Conservation (phyloP, 2,888 invertebrate genomes). For the Orchestes rusci region DNA sequence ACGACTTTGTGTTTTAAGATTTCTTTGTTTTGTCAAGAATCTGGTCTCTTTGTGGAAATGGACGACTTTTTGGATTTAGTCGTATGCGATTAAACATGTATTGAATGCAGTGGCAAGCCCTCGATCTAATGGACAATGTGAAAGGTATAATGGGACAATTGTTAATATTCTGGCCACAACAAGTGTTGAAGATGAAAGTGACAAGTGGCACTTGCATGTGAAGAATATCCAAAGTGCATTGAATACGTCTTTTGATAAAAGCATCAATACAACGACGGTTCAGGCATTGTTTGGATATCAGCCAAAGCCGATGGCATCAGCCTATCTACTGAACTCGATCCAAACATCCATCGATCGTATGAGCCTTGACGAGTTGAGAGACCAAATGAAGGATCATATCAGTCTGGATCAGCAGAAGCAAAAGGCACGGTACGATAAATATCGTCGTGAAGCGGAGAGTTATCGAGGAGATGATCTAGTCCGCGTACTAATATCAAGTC, state of each 20-base stretch:
- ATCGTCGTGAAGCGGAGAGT: neutral
- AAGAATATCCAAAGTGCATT: neutral
- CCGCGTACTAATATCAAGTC: conserved; percentile 4
- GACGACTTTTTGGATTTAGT: no score
- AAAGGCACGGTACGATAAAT: neutral
- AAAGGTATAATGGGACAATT: neutral
- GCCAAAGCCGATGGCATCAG: neutral
- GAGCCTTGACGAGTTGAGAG: neutral
- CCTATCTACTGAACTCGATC: neutral
- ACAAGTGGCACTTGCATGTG: neutral
- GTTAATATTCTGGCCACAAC: neutral
- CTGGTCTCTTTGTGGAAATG: no score
- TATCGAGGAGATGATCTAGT: neutral
- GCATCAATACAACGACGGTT: neutral
- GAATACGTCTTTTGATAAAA: neutral
- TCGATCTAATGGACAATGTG: neutral
- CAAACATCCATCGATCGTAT: neutral
- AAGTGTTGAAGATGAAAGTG: neutral
- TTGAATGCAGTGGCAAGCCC: neutral
- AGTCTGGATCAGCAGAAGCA: neutral
- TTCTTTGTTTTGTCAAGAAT: no score
- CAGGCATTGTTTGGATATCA: neutral
- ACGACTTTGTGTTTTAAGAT: no score
- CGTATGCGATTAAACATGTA: no score
- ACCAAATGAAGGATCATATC: neutral